Evolutionary conservation across 64 coral and sea anemone species (phyloP), one percentile per base, ranked within the genome.

Genomic region (Montipora cactus): DNA sequence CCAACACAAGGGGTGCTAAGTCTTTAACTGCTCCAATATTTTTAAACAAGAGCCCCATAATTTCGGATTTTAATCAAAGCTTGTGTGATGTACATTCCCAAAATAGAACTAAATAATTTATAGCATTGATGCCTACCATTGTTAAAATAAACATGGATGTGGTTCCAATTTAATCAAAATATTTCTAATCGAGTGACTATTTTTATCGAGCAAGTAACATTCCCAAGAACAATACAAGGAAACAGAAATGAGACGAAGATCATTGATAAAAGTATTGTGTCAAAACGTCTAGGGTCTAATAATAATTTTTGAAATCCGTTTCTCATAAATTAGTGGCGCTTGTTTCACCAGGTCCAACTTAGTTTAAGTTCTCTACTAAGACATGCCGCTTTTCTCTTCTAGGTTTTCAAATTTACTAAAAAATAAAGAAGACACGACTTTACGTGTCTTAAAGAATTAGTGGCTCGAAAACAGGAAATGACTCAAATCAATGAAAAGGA

Each of bases 391-490:
- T 3, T 15, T 15, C 8, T 15, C 11, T 64, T 71, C 37, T 51
- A 72, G 6, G 20, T 71, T 45, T 37, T 84, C 14, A 62, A 50
- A 46, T 71, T 23, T 61, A 11, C 11, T 28, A 9, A 10, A 19
- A 8, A 76, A 15, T 76, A 15, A 47, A 49, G 9, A 70, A 44
- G 71, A 86, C 82, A 86, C 18, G 64, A 46, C 13, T 49, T 86
- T 72, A 71, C 82, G 82, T 86, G 82, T 71, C 82, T 86, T 72
- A 19, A n/a, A 71, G 66, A 70, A 70, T 62, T 44, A 37, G 22
- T 47, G 80, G 59, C 23, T 82, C 15, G 80, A 59, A 82, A 86
- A 86, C 82, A 86, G 82, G 82, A 86, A 86, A 86, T 23, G 62
- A 10, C 46, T 71, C 9, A 86, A 68, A 19, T 45, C 45, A 50